Base-by-base conservation (phyloP, 1,140 invertebrate genomes). In the Andricus grossulariae region DNA sequence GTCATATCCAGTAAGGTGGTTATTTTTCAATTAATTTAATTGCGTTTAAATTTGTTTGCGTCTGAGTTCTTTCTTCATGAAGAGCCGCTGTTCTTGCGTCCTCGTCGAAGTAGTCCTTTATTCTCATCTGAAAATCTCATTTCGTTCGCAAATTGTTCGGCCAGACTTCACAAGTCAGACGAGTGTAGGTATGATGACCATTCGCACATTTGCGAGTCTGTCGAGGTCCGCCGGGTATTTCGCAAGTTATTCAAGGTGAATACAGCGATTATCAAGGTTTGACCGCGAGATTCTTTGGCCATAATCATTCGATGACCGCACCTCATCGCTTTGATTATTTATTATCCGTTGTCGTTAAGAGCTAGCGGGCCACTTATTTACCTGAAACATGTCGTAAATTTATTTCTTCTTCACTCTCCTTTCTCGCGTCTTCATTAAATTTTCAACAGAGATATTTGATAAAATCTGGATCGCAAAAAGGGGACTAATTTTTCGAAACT, bases 221-320 rank as follows among this genome's bases (percentile, higher is more conserved):
- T 57, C 66, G 73, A 60, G 73, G 45, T 66, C 54, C 72, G 49
- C 49, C 19, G 60, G 49, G 19, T 66, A 72, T 85, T 83, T 85
- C 78, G 84, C 84, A 83, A 83, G 73, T 51, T 75, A 83, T 79
- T 80, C 82, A 82, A 85, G 83, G 82, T 80, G 75, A 76, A 77
- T 70, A 16, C 55, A 71, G 74, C 60, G 60, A 39, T 66, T 66
- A 71, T 84, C 83, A 83, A 84, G 82, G 82, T 45, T 83, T 51
- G 74, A 78, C 54, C 73, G 45, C 15, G 39, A 39, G 21, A 7
- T 66, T 66, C 6, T 66, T 39, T 32, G 15, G 39, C 25, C 16
- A 39, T 66, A 66, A 66, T 66, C 25, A 66, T 66, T 66, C 25
- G 60, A 66, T 66, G 39, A 66, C 60, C 32, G 60, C 32, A 7